Evolutionary conservation across 2,113 vertebrate species (phyloP).

Genomic region (Saimiri boliviensis): DNA sequence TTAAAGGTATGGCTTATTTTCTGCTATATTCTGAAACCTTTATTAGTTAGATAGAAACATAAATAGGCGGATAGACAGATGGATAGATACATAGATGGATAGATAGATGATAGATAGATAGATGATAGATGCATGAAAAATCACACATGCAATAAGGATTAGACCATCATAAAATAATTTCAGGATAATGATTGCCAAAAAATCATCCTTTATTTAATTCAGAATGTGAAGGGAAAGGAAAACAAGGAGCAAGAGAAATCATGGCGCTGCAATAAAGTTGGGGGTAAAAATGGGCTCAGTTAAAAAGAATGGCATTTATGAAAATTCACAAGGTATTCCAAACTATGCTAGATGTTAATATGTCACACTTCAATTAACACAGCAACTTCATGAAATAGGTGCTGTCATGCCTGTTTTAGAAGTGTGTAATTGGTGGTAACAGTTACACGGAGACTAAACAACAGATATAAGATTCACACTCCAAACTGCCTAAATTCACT

Average conservation of each 20-base stretch:
- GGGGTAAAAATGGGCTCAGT: not conserved
- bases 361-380: not conserved
- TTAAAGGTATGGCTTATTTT: not conserved
- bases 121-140: not conserved
- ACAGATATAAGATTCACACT: not conserved
- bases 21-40: not conserved
- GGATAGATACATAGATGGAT: not conserved
- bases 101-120: not conserved
- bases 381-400: not conserved
- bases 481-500: not conserved
- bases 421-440: not conserved
- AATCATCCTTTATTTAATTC: not conserved
- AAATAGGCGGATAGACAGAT: not conserved
- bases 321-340: not conserved
- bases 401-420: not conserved
- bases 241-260: not conserved
- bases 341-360: not conserved
- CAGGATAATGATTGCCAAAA: not conserved
- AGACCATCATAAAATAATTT: not conserved
- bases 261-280: not conserved
- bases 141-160: not conserved
- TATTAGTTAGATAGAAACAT: not conserved
- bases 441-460: not conserved
- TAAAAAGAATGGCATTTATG: not conserved
- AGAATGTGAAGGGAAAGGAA: not conserved